These are phyloP conservation scores for Carassius gibelio DNA, from an alignment of 2,113 vertebrate species.

Conservation along the genomic window DNA sequence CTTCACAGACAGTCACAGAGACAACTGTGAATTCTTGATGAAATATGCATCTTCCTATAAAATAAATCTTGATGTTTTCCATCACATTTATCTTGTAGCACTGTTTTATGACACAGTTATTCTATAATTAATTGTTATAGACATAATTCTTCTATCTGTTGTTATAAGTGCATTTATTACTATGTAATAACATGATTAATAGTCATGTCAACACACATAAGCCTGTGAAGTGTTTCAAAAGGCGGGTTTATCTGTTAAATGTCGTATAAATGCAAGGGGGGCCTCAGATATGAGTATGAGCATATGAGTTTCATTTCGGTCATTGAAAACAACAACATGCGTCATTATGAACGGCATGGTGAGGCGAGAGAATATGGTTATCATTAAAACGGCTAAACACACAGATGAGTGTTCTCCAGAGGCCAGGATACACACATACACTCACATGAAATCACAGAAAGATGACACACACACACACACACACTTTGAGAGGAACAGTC, in stretches of 20 bases:
- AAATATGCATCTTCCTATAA: not conserved
- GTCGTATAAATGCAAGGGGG: conserved; percentile 17
- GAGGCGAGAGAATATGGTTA: conserved; percentile 68
- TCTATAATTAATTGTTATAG: not conserved
- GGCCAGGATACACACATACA: conserved; percentile 47
- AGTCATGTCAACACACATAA: not conserved
- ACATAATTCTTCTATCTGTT: not conserved
- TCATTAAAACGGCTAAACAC: conserved; percentile 69
- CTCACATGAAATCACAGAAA: conserved; percentile 16
- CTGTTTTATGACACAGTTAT: not conserved
- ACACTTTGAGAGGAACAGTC: not conserved
- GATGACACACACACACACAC: conserved; percentile 21
- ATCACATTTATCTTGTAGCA: not conserved
- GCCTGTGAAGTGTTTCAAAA: not conserved
- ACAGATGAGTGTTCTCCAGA: conserved; percentile 61
- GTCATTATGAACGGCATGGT: conserved; percentile 66
- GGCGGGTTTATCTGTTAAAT: conserved; percentile 8
- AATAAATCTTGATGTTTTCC: not conserved
- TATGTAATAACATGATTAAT: conserved; percentile 22
- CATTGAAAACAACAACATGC: conserved; percentile 64
- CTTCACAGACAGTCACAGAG: not conserved
- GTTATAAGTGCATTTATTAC: conserved; percentile 32
- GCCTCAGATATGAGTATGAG: conserved; percentile 48
- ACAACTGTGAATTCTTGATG: not conserved
- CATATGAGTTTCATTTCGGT: conserved; percentile 70